Evolutionary conservation across 2,797 vertebrate species (phyloP).

Genomic region (Oreonectes daqikongensis): DNA sequence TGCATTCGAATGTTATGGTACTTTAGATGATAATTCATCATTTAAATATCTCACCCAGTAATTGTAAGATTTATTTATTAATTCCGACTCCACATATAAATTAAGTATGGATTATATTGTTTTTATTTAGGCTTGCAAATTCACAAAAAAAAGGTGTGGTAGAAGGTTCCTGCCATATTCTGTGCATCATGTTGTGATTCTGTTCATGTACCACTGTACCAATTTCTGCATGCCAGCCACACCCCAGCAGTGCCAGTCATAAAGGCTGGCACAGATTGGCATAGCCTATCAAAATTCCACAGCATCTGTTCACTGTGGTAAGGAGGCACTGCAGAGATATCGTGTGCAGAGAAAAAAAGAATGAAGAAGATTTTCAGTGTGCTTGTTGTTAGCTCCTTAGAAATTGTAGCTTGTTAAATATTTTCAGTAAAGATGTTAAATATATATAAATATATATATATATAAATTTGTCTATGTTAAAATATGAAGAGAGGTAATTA

Average conservation of each 20-base stretch:
- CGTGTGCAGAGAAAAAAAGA: conserved; percentile 35
- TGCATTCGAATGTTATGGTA: no score
- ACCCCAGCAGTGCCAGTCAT: conserved; percentile 72
- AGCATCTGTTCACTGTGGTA: conserved; percentile 85
- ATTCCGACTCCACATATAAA: no score
- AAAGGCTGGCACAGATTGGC: conserved; percentile 81
- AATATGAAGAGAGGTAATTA: not conserved
- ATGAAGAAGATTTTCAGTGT: not conserved
- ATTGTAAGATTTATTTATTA: no score
- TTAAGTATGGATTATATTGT: no score
- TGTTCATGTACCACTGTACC: conserved; percentile 62
- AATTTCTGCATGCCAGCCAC: conserved; percentile 76
- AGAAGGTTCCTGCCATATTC: conserved; percentile 44
- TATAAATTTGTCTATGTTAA: not conserved
- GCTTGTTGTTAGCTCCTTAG: not conserved
- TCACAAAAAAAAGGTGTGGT: not conserved
- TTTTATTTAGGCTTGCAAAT: not conserved
- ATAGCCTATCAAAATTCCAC: conserved; percentile 88
- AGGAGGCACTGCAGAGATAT: conserved; percentile 35
- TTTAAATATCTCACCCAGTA: not conserved
- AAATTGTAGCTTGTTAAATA: not conserved
- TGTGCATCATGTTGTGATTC: conserved; percentile 51
- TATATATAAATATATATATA: not conserved
- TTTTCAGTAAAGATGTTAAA: not conserved
- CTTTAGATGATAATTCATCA: no score